Percentiles rank a stretch among this genome's conserved stretches.
Conservation (phyloP, 2,113 vertebrate species). For the Eurystomus gularis region DNA sequence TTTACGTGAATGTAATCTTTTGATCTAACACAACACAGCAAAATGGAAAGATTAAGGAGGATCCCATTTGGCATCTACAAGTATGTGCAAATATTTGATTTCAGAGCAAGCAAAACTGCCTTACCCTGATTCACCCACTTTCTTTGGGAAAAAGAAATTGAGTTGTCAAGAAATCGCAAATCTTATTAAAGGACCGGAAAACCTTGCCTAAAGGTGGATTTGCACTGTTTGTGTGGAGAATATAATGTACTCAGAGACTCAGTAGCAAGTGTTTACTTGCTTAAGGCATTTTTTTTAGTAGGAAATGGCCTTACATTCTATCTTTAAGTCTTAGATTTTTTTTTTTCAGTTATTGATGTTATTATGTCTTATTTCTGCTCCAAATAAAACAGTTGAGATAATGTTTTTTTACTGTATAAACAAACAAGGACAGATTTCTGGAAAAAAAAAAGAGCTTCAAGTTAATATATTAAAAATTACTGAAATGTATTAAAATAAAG, state of each 20-base stretch:
- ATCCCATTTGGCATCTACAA: neutral
- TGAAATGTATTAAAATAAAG: neutral
- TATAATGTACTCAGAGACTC: neutral
- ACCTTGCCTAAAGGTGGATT: conserved; percentile 25
- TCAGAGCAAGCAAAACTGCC: neutral
- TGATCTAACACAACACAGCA: neutral
- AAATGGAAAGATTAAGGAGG: neutral
- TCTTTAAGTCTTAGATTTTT: neutral
- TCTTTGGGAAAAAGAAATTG: neutral
- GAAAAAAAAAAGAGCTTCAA: neutral
- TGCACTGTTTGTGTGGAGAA: neutral
- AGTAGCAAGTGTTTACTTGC: conserved; percentile 10
- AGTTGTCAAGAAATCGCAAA: neutral
- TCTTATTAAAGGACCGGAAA: conserved; percentile 27
- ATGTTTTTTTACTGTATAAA: neutral
- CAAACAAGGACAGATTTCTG: neutral
- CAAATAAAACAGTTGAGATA: neutral
- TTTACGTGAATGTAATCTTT: neutral
- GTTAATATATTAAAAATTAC: neutral
- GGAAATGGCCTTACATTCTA: neutral
- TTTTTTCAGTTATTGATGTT: neutral
- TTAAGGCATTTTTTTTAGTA: neutral
- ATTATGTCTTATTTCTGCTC: neutral
- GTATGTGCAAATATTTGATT: neutral
- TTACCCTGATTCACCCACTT: neutral